Base-by-base conservation (phyloP, 2,113 vertebrate species). In the Dolichallabes microphthalmus region DNA sequence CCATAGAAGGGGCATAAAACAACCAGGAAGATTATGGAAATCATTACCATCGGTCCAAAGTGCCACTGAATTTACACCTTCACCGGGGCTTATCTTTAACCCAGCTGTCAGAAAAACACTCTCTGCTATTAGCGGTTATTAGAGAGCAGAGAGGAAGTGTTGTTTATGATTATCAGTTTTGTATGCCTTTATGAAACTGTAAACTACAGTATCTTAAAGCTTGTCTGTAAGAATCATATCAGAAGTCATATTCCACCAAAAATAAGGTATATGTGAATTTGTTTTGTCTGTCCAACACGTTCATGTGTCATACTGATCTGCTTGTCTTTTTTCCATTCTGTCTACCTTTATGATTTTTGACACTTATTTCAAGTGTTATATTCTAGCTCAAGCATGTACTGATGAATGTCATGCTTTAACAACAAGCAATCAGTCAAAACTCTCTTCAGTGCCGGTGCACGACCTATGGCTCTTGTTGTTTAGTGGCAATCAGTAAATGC, bases 21-120 rank as follows among this genome's bases (percentile, higher is more conserved):
- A 88, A 88, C 84, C 85, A 89, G 80, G 60, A 73, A 80, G 82
- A 85, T 88, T 87, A 88, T 88, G 87, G 85, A 90, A 85, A 89
- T 88, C 78, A 80, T 83, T 83, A 73, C 83, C 80, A 77, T 45
- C 58, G 27, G 68, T 77, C 66, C 55, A 64, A 63, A 32, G 53
- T 87, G 75, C 58, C 53, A 64, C 39, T 8, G 25, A 63, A 60
- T 76, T 60, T 55, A 66, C 45, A 3, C 22, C 53, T 85, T 85
- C 75, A 80, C 39, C 53, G 19, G 7, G 52, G 68, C 83, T 88
- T 85, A 88, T 82, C 85, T 80, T 64, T 27, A 27, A 35, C 39
- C 66, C 71, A 86, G 39, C 87, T 86, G 85, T 83, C 89, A 82
- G n/a, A 66, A 39, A 66, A 57, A 60, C 79, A 17, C 17, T n/a